Base-by-base conservation (phyloP, 2,888 invertebrate species). In the Coelinius sp. region DNA sequence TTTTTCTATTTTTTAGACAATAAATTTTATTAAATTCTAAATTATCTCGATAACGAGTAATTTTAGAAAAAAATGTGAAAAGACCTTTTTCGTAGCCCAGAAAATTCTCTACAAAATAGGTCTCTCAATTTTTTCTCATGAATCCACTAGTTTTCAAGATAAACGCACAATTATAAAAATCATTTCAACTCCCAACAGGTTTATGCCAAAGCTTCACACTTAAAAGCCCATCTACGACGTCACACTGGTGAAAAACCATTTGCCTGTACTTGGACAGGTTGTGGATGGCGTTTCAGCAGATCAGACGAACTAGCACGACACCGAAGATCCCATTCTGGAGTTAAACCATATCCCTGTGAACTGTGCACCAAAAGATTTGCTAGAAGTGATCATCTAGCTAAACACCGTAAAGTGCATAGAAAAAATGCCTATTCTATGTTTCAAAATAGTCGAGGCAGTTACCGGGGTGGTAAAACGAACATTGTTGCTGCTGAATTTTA, bases 241-340 rank as follows among this genome's bases (percentile, higher is more conserved):
- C 97, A 97, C 87, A 91, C 93, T 17, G 96, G 96, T 0, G 94
- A 94, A 84, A 93, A 94, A 82, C 94, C 94, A 0, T 94, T 93
- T 83, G 89, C 90, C 7, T 94, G 94, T 85, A 92, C 91, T 68
- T 94, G 94, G 93, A 90, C 92, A 2, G 95, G 94, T 52, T 98
- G 97, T 87, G 92, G 92, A 35, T 98, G 97, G 97, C 91, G 94
- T 79, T 98, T 98, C 89, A 97, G 97, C 17, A 91, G 98, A 71
- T 97, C 97, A 0, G 98, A 98, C 86, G 98, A 98, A 88, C 88
- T 98, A 77, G 96, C 97, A 1, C 91, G 98, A 20, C 98, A 98
- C 86, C 92, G 95, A 68, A 91, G 98, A 76, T 97, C 97, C n/a
- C 98, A 98, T 88, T 97, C 97, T 0, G 98, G 98, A 0, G 92